Evolutionary conservation across 1,140 invertebrate genomes (phyloP).

Genomic region (Chrysoperla carnea): DNA sequence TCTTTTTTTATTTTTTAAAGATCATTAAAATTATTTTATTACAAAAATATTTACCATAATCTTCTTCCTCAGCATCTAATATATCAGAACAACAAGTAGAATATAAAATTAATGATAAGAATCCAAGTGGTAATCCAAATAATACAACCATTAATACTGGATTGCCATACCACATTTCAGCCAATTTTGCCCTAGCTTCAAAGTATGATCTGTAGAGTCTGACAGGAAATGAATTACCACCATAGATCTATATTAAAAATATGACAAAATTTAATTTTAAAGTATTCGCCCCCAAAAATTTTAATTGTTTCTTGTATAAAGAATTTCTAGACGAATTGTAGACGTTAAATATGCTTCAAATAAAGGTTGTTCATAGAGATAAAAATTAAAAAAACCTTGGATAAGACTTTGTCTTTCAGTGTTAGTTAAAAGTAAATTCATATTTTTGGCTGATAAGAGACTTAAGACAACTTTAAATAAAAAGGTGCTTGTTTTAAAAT

Average conservation of each 20-base stretch:
- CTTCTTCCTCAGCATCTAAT: conserved; percentile 78
- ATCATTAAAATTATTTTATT: too few species aligned
- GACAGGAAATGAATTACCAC: conserved; percentile 57
- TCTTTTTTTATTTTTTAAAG: too few species aligned
- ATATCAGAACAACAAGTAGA: conserved; percentile 88
- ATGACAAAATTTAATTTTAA: conserved; percentile 9
- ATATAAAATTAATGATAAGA: conserved; percentile 85
- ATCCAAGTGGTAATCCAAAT: conserved; percentile 76
- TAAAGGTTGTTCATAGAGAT: too few species aligned
- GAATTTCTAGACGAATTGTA: too few species aligned
- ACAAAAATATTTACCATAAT: conserved; percentile 23
- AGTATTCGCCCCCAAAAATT: conserved; percentile 1
- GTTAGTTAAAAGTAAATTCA: too few species aligned
- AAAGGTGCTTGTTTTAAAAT: too few species aligned
- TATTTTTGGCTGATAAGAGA: too few species aligned
- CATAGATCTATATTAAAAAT: conserved; percentile 40
- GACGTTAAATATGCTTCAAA: too few species aligned
- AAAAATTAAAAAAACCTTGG: too few species aligned
- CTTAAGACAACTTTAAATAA: too few species aligned
- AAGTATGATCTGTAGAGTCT: conserved; percentile 58
- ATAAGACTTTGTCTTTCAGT: too few species aligned
- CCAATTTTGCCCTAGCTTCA: conserved; percentile 51
- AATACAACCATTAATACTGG: conserved; percentile 74
- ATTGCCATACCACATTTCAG: conserved; percentile 80
- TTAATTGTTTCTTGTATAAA: too few species aligned